Evolutionary conservation across 2,113 vertebrate genomes (phyloP).

Genomic region (human): DNA sequence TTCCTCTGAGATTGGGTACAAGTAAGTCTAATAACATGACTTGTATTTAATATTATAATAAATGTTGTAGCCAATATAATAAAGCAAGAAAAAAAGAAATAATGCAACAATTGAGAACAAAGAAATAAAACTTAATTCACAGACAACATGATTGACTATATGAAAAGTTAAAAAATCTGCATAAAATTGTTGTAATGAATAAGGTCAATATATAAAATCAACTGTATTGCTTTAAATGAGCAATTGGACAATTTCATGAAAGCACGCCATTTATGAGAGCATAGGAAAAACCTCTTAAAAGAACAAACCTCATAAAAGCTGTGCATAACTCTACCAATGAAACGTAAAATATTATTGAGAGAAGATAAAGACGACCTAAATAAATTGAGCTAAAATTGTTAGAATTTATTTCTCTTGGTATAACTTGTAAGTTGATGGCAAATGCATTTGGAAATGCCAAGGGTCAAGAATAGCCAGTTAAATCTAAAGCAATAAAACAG

Average conservation of each 20-base stretch:
- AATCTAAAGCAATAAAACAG: background rate
- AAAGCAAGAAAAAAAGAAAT: background rate
- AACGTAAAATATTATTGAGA: background rate
- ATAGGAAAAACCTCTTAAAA: background rate
- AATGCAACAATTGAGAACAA: background rate
- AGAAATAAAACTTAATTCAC: background rate
- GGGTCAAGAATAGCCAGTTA: background rate
- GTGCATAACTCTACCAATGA: background rate
- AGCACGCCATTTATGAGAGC: background rate
- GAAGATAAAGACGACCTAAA: background rate
- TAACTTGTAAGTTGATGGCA: background rate
- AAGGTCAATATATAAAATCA: background rate
- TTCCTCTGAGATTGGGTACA: background rate
- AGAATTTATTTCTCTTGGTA: background rate
- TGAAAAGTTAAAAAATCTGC: background rate
- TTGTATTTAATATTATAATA: background rate
- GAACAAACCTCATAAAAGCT: background rate
- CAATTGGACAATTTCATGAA: background rate
- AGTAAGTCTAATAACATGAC: background rate
- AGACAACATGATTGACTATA: background rate
- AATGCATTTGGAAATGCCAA: background rate
- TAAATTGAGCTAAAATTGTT: background rate
- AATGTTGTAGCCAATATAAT: background rate
- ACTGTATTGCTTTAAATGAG: background rate
- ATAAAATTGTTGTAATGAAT: background rate